These are phyloP conservation scores for Amphipyra tragopoginis DNA, from an alignment of 2,888 invertebrate species.

Conservation along the genomic window DNA sequence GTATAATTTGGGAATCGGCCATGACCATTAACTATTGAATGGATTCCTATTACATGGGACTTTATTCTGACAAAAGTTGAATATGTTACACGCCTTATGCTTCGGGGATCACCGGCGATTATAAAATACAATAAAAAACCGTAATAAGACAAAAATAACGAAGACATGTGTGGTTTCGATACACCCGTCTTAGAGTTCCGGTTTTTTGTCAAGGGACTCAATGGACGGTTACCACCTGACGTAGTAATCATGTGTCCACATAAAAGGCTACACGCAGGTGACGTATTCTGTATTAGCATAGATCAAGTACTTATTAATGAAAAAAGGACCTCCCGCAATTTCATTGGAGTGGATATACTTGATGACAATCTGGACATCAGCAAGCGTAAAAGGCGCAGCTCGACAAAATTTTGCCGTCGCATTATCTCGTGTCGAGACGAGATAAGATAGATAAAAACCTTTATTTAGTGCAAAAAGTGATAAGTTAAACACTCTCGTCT, in stretches of 20 bases:
- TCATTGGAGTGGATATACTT: background rate
- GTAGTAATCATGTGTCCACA: constrained; percentile 34
- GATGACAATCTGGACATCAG: background rate
- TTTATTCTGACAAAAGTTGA: background rate
- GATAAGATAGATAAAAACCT: no score
- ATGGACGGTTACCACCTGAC: constrained; percentile 49
- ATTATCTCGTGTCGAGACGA: no score
- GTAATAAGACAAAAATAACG: constrained; percentile 26
- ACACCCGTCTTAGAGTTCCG: constrained; percentile 40
- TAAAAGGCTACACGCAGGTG: constrained; percentile 34
- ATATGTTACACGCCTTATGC: background rate
- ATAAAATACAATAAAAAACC: constrained; percentile 17
- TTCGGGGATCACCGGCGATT: background rate
- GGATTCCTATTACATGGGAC: no score
- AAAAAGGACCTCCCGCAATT: constrained; percentile 6
- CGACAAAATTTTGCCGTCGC: no score
- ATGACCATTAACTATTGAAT: no score
- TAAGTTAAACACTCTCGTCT: no score
- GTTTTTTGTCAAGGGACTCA: constrained; percentile 48
- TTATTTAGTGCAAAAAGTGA: no score
- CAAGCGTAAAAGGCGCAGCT: no score
- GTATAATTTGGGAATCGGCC: no score
- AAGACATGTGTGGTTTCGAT: constrained; percentile 50
- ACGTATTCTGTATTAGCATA: constrained; percentile 4
- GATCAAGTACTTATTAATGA: constrained; percentile 20